Conservation (phyloP, 1,140 invertebrate species). For the Patella vulgata region DNA sequence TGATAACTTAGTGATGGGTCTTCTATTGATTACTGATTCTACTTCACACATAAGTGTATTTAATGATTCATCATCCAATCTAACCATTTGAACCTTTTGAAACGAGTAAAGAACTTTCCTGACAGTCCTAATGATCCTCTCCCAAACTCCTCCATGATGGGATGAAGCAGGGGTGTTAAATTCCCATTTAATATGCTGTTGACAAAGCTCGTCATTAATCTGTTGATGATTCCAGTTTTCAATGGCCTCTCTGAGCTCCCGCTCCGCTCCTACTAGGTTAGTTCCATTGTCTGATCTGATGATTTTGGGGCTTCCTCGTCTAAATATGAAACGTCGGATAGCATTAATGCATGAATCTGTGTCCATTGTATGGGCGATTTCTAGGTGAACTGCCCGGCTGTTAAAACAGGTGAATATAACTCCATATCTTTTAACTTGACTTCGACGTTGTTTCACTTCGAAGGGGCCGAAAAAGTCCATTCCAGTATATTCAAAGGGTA, state of each 20-base stretch:
- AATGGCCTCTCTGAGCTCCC: constrained; percentile 10
- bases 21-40: too few species aligned
- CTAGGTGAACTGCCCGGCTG: constrained; percentile 32
- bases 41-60: constrained; percentile 31
- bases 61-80: too few species aligned
- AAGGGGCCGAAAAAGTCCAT: constrained; percentile 44
- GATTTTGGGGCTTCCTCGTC: constrained; percentile 26
- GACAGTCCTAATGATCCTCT: too few species aligned
- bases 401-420: constrained; percentile 37
- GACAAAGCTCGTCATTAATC: constrained; percentile 18
- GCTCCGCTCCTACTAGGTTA: constrained; percentile 22
- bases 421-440: constrained; percentile 33
- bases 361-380: constrained; percentile 20
- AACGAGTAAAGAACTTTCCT: constrained; percentile 17
- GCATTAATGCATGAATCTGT: constrained; percentile 25
- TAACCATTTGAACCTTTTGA: constrained; percentile 25
- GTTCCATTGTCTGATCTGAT: too few species aligned
- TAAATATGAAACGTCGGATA: constrained; percentile 23
- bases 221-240: constrained; percentile 15
- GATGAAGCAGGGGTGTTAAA: constrained; percentile 30
- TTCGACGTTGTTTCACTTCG: constrained; percentile 27
- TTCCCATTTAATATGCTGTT: constrained; percentile 27
- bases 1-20: too few species aligned
- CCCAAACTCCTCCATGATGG: constrained; percentile 31
- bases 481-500: constrained; percentile 19